Evolutionary conservation across 2,797 vertebrate genomes (phyloP), one percentile per base, ranked within the genome.

Genomic region (Sebastes steindachneri): DNA sequence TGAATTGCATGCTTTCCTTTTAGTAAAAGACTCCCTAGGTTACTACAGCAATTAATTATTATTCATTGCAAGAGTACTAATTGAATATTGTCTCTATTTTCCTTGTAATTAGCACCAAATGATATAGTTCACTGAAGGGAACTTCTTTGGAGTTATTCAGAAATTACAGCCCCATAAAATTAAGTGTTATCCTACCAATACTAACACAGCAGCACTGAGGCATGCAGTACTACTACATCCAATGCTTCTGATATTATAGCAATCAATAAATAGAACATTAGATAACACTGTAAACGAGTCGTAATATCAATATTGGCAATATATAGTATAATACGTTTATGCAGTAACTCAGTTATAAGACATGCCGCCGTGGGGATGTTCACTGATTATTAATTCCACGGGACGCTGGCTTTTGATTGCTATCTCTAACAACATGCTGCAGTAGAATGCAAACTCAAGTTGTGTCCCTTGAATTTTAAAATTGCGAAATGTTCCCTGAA

Each of bases 361-460:
- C 41, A 26, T 64, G 60, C 11, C 73, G 41, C 66, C 17, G 19
- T 17, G 31, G 26, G 68, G 23, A 72, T 77, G 51, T 76, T 72
- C 54, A 41, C 9, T 19, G 3, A 62, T 25, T 55, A 62, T 73
- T 84, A 70, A 86, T 84, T 77, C 86, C 31, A 77, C 2, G 9
- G 33, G 54, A 68, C 5, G 1, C 29, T 71, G 66, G 25, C 60
- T 82, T 78, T 70, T 84, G 83, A 89, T 84, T 83, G 60, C 25
- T 67, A 75, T 89, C 74, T 87, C 55, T 26, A 45, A 67, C 77
- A 82, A 25, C 69, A 29, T 21, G 59, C 26, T 33, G 62, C 73
- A 26, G 77, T n/a, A 78, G 84, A 88, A 86, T 83, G 67, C n/a
- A 74, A 83, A 82, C 62, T 54, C 37, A 54, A 79, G 83, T 55